Conservation (phyloP, 2,113 vertebrate genomes). For the Neolamprologus hecqui region DNA sequence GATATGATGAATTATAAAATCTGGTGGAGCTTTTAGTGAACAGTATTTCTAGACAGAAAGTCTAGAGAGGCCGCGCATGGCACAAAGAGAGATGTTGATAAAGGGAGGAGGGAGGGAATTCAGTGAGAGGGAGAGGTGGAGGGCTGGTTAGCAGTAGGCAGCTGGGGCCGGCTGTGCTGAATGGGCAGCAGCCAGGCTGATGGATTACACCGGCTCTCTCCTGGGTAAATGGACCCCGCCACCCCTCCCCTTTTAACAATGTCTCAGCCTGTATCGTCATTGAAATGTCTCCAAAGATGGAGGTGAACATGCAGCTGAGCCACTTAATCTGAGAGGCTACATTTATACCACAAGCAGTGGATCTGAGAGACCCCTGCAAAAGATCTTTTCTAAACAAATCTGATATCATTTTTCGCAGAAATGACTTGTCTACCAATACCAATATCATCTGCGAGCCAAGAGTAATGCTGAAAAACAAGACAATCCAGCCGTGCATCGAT, state of each 20-base stretch:
- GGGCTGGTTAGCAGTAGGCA: constrained; percentile 44
- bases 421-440: constrained; percentile 47
- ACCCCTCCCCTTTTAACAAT: constrained; percentile 58
- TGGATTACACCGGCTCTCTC: constrained; percentile 68
- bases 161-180: constrained; percentile 47
- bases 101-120: neutral
- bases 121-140: neutral
- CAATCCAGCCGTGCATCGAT: constrained; percentile 58
- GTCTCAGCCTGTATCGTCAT: constrained; percentile 67
- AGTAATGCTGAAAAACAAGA: constrained; percentile 44
- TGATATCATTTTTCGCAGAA: constrained; percentile 51
- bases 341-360: constrained; percentile 44
- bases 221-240: constrained; percentile 67
- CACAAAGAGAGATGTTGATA: constrained; percentile 20
- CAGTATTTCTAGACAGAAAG: neutral
- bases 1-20: constrained; percentile 9
- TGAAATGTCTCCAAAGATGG: constrained; percentile 71
- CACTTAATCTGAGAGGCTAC: constrained; percentile 66
- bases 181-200: constrained; percentile 63
- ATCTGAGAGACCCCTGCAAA: constrained; percentile 44
- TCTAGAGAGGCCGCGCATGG: neutral
- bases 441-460: constrained; percentile 29
- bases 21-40: neutral
- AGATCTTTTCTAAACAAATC: constrained; percentile 51
- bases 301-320: constrained; percentile 61